A percentile compares a stretch with the other conserved stretches of the same genome.
Conservation (phyloP, 2,888 invertebrate species). For the Parascotia fuliginaria region DNA sequence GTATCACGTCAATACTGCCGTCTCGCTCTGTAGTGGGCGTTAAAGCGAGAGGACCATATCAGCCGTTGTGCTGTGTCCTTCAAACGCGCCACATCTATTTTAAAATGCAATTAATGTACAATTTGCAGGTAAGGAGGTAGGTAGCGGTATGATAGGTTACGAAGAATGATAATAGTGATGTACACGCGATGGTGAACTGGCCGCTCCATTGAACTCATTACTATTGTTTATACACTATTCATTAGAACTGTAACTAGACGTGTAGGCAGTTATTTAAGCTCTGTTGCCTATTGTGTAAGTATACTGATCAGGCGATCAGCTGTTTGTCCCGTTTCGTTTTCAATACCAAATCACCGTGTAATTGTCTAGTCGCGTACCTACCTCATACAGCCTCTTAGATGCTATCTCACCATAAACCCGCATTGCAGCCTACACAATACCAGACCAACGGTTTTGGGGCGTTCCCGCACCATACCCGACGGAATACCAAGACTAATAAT, state of each 20-base stretch:
- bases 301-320: not conserved
- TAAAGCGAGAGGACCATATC: slow-evolving; percentile 5
- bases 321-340: slow-evolving; percentile 7
- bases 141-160: slow-evolving; percentile 9
- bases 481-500: not conserved
- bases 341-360: not conserved
- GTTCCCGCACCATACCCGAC: not conserved
- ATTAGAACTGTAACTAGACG: too few species aligned
- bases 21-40: slow-evolving; percentile 1
- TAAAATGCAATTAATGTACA: slow-evolving; percentile 18
- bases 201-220: slow-evolving; percentile 6
- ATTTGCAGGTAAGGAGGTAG: slow-evolving; percentile 14
- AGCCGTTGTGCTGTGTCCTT: slow-evolving; percentile 16
- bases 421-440: slow-evolving; percentile 7
- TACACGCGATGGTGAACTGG: slow-evolving; percentile 4
- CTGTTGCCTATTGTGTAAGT: too few species aligned
- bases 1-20: slow-evolving; percentile 11
- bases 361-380: not conserved
- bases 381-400: not conserved
- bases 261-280: too few species aligned
- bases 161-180: not conserved
- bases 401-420: not conserved
- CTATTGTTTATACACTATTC: not conserved
- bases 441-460: slow-evolving; percentile 7
- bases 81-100: slow-evolving; percentile 14